Evolutionary conservation across 2,888 invertebrate species (phyloP), one percentile per base, ranked within the genome.

Genomic region (Limenitis arthemis): DNA sequence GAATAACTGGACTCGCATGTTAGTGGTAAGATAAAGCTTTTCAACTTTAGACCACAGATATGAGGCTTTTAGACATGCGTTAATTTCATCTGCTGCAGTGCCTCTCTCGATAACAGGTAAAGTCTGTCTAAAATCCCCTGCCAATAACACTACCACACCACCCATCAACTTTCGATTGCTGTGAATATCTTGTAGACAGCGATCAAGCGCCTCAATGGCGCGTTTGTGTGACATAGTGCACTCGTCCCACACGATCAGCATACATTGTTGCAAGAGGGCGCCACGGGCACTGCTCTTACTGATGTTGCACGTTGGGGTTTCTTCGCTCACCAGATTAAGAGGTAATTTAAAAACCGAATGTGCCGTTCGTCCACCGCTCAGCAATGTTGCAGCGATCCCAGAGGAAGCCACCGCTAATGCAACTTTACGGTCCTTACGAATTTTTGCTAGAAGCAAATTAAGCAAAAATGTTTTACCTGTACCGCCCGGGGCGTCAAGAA

Each of bases 401-500:
- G 56, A 59, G 44, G 59, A 56, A 41, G 56, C 73, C 38, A 77
- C 60, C 8, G 70, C 66, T 51, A 75, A 53, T 5, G 67, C 68
- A 41, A 68, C 64, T n/a, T n/a, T n/a, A n/a, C n/a, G n/a, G n/a
- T n/a, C n/a, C n/a, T n/a, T n/a, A n/a, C n/a, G n/a, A n/a, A n/a
- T n/a, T n/a, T n/a, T n/a, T n/a, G n/a, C n/a, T n/a, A n/a, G n/a
- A n/a, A n/a, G n/a, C n/a, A n/a, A n/a, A n/a, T n/a, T n/a, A n/a
- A n/a, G n/a, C n/a, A n/a, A n/a, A n/a, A n/a, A n/a, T n/a, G n/a
- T n/a, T n/a, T n/a, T n/a, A n/a, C n/a, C n/a, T n/a, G n/a, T n/a
- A n/a, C n/a, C n/a, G n/a, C n/a, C n/a, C n/a, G n/a, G n/a, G n/a
- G n/a, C n/a, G n/a, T n/a, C n/a, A n/a, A n/a, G n/a, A n/a, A n/a